Percentiles rank a stretch among this genome's conserved stretches.
These are phyloP conservation scores for Dinoponera quadriceps DNA, from an alignment of 1,140 invertebrate genomes.

Conservation along the genomic window DNA sequence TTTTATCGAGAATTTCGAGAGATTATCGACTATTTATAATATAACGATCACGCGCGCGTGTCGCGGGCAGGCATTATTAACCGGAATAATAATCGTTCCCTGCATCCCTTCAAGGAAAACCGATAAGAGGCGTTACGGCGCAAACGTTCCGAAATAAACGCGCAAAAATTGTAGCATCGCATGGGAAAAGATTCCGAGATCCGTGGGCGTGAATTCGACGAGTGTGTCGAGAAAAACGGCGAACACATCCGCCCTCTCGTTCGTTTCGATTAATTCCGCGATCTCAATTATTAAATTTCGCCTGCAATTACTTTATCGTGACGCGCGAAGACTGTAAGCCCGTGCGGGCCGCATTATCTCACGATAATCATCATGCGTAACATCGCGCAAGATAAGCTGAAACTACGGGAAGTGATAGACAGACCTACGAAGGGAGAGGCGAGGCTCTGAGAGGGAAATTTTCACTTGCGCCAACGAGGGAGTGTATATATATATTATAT, in stretches of 20 bases:
- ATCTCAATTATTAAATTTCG: too few relatives aligned
- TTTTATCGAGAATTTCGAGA: conserved; percentile 60
- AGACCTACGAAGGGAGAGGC: not conserved
- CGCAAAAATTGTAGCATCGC: too few relatives aligned
- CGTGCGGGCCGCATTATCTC: not conserved
- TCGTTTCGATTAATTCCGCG: too few relatives aligned
- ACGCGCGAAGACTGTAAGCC: not conserved
- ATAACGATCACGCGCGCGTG: conserved; percentile 27
- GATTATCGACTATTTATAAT: not conserved
- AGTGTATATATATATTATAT: not conserved
- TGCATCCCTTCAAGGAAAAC: not conserved
- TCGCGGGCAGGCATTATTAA: not conserved
- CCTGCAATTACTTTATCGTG: not conserved
- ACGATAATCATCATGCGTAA: conserved; percentile 2
- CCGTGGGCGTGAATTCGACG: too few relatives aligned
- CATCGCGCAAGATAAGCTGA: conserved; percentile 7
- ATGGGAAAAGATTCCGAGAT: too few relatives aligned
- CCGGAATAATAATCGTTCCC: not conserved
- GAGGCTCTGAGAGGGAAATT: conserved; percentile 5
- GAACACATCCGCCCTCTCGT: too few relatives aligned
- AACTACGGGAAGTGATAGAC: conserved; percentile 26
- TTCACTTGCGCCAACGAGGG: conserved; percentile 12
- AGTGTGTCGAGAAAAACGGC: too few relatives aligned
- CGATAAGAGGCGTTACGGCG: too few relatives aligned
- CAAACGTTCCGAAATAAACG: too few relatives aligned